These are phyloP conservation scores for Astyanax mexicanus DNA, from an alignment of 2,797 vertebrate species.

Conservation along the genomic window DNA sequence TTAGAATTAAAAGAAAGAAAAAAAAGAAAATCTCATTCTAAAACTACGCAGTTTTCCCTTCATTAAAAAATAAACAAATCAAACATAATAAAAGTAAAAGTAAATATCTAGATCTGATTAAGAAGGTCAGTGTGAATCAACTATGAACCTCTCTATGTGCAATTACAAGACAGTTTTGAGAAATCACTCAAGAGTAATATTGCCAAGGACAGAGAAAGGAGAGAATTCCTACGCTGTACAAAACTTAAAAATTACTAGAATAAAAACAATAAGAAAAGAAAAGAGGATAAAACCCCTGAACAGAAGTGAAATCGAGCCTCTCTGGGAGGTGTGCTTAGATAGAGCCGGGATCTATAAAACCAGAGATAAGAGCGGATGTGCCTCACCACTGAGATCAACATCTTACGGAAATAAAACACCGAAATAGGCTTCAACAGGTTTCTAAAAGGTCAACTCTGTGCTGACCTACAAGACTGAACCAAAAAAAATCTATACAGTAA, in stretches of 20 bases:
- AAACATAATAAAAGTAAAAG: too few species aligned
- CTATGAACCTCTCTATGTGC: constrained; percentile 70
- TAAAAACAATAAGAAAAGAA: constrained; percentile 26
- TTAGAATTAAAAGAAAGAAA: too few species aligned
- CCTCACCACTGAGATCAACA: constrained; percentile 24
- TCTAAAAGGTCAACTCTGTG: constrained; percentile 42
- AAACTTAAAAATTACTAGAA: constrained; percentile 49
- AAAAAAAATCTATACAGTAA: constrained; percentile 54
- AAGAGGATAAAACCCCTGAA: constrained; percentile 32
- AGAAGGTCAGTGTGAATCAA: constrained; percentile 74
- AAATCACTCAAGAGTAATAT: constrained; percentile 59
- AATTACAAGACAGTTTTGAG: constrained; percentile 69
- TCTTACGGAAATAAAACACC: constrained; percentile 23
- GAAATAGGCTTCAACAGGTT: too few species aligned
- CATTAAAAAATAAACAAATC: constrained; percentile 67
- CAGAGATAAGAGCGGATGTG: constrained; percentile 50
- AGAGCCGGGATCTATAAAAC: constrained; percentile 31
- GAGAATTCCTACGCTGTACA: constrained; percentile 50
- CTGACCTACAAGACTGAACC: constrained; percentile 58
- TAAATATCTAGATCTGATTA: constrained; percentile 65
- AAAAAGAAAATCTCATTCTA: constrained; percentile 50
- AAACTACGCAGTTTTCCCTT: constrained; percentile 70
- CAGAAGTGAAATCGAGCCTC: constrained; percentile 48
- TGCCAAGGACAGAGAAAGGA: constrained; percentile 60
- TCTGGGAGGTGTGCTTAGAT: constrained; percentile 60